Evolutionary conservation across 92 coral and sea anemone genomes (phyloP).

Genomic region (Porites divaricata): DNA sequence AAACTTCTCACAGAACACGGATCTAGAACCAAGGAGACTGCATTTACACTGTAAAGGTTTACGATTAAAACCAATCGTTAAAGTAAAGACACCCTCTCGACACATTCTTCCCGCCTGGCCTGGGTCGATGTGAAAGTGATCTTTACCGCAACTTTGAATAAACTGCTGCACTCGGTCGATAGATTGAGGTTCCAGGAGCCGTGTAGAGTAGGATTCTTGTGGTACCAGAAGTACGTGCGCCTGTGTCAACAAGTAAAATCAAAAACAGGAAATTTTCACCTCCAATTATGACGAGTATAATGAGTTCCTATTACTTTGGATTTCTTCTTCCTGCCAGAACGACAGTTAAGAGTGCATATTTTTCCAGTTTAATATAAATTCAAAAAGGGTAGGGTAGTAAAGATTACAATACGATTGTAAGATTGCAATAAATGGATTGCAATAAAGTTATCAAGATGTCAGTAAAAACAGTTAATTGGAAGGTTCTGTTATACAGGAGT

Average conservation of each 20-base stretch:
- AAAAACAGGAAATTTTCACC: too few species aligned
- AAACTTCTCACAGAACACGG: conserved; percentile 70
- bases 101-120: conserved; percentile 53
- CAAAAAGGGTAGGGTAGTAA: too few species aligned
- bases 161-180: conserved; percentile 69
- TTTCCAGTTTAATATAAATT: too few species aligned
- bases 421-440: too few species aligned
- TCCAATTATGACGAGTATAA: too few species aligned
- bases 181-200: conserved; percentile 66
- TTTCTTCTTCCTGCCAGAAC: too few species aligned
- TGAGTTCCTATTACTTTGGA: too few species aligned
- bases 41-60: conserved; percentile 82
- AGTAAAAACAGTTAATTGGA: too few species aligned
- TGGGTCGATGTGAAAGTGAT: conserved; percentile 72
- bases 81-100: conserved; percentile 71
- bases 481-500: too few species aligned
- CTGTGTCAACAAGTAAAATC: conserved; percentile 34
- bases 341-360: too few species aligned
- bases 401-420: too few species aligned
- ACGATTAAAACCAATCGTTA: conserved; percentile 75
- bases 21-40: conserved; percentile 71
- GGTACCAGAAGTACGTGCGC: conserved; percentile 76
- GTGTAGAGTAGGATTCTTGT: conserved; percentile 53
- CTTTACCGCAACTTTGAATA: conserved; percentile 74
- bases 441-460: too few species aligned